These are phyloP conservation scores for Candoia aspera DNA, from an alignment of 2,113 vertebrate species.

Conservation along the genomic window DNA sequence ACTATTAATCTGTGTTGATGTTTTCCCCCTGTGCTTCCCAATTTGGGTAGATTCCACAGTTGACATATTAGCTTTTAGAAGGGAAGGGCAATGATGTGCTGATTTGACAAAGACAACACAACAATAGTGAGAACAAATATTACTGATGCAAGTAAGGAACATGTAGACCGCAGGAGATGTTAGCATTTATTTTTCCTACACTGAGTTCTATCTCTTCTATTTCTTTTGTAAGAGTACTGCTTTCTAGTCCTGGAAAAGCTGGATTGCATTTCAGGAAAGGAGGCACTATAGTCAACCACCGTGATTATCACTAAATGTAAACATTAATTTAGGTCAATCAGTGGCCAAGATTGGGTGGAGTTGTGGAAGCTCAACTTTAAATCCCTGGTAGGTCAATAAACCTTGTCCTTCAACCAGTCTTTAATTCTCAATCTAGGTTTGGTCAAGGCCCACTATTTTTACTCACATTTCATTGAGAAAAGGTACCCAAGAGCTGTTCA, in stretches of 20 bases:
- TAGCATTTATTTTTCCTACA: not conserved
- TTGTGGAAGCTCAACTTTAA: not conserved
- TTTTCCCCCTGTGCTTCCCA: conserved; percentile 48
- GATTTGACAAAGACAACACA: conserved; percentile 52
- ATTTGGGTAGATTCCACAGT: not conserved
- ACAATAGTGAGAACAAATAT: conserved; percentile 32
- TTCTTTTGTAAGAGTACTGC: not conserved
- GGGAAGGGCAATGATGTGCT: conserved; percentile 44
- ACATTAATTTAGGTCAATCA: not conserved
- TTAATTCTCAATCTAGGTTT: not conserved
- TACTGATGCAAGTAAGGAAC: not conserved
- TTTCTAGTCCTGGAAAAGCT: not conserved
- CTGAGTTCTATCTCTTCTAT: too few species aligned
- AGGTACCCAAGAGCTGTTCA: too few species aligned
- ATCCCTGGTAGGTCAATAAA: not conserved
- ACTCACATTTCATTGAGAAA: not conserved
- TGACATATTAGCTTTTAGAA: conserved; percentile 36
- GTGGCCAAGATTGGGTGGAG: not conserved
- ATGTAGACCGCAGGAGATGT: not conserved
- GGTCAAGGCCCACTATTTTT: not conserved
- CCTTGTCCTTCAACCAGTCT: not conserved
- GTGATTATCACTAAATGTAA: not conserved
- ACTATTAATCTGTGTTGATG: conserved; percentile 19
- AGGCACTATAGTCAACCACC: not conserved
- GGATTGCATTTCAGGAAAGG: not conserved